Conservation (phyloP, 2,113 vertebrate genomes). For the Ciconia boyciana region DNA sequence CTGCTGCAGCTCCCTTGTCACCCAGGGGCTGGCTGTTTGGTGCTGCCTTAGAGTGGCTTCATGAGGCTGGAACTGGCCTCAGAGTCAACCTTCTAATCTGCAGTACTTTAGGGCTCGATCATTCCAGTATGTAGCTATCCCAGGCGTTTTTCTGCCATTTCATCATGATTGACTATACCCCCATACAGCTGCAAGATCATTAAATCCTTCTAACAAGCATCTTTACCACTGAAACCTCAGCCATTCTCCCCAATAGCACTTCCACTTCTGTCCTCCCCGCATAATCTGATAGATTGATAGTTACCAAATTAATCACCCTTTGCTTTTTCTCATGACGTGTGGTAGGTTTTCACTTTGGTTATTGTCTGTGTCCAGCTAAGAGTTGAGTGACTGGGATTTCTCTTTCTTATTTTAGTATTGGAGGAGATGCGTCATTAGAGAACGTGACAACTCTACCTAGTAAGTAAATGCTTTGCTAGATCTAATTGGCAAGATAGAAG, state of each 20-base stretch:
- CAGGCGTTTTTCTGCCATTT: neutral
- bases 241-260: neutral
- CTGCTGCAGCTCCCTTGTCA: neutral
- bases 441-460: constrained; percentile 88
- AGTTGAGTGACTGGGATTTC: neutral
- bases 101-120: neutral
- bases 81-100: neutral
- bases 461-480: constrained; percentile 69
- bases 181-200: neutral
- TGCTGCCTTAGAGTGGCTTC: neutral
- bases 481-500: neutral
- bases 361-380: neutral
- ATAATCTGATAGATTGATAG: neutral
- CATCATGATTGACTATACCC: neutral
- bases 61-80: neutral
- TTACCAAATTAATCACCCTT: neutral
- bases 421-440: constrained; percentile 80
- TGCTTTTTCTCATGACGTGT: neutral
- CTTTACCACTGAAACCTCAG: neutral
- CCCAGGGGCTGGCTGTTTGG: neutral
- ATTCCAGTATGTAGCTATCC: neutral
- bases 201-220: neutral
- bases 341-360: neutral
- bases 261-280: neutral
- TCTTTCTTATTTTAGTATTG: constrained; percentile 76